phyloP scores from a whole-genome alignment of 2,888 invertebrate species.

The Oscheius sp. region DNA sequence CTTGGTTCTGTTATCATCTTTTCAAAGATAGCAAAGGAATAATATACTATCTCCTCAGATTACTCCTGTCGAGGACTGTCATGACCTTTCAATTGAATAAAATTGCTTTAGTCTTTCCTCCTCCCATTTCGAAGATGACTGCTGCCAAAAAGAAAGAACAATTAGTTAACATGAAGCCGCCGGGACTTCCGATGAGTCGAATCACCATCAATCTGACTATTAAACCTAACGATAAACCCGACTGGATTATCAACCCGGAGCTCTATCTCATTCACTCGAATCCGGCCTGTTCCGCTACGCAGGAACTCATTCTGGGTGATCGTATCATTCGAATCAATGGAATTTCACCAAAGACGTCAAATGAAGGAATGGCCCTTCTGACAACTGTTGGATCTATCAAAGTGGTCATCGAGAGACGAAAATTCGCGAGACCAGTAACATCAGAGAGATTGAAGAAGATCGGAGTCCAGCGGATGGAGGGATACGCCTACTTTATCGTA shows the following conservation, averaged over 20 bases:
- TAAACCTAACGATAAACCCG: background rate
- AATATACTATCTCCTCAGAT: no score
- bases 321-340: constrained; percentile 6
- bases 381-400: background rate
- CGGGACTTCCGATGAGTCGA: no score
- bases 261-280: constrained; percentile 19
- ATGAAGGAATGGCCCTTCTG: background rate
- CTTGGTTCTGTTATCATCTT: no score
- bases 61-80: no score
- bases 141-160: no score
- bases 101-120: no score
- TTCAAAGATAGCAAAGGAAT: no score
- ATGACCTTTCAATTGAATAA: no score
- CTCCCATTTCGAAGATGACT: no score
- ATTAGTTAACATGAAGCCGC: no score
- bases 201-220: no score
- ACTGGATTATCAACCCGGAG: constrained; percentile 17
- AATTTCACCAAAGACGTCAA: background rate
- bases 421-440: background rate
- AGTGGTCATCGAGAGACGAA: background rate
- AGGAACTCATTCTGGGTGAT: constrained; percentile 23
- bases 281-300: constrained; percentile 4
- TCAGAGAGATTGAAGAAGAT: constrained; percentile 14
- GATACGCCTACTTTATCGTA: constrained; percentile 23
- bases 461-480: constrained; percentile 18